Percentiles rank a stretch among this genome's conserved stretches.
Evolutionary conservation across 2,888 invertebrate species (phyloP).

Genomic region (Acrobasis consociella): DNA sequence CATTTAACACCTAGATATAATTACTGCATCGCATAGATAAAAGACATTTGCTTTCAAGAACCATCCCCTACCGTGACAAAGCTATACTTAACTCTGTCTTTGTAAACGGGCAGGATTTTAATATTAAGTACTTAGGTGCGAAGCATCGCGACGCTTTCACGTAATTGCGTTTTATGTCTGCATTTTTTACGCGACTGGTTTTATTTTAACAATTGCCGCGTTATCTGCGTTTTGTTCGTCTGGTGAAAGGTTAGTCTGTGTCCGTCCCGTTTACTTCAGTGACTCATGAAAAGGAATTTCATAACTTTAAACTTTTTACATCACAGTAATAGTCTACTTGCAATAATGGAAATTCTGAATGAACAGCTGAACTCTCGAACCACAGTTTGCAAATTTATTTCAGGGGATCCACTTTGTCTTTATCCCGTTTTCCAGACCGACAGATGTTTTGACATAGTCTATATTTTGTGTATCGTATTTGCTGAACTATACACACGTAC

Average conservation of each 20-base stretch:
- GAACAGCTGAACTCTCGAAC: too few relatives aligned
- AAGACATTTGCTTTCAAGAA: neutral
- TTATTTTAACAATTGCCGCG: slow-evolving; percentile 18
- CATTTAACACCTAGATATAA: neutral
- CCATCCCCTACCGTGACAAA: neutral
- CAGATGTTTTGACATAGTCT: too few relatives aligned
- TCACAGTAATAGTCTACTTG: neutral
- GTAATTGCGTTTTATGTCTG: slow-evolving; percentile 18
- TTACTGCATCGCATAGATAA: neutral
- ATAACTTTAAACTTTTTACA: slow-evolving; percentile 6
- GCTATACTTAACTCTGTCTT: neutral
- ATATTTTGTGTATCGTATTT: too few relatives aligned
- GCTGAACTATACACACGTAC: too few relatives aligned
- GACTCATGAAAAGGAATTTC: slow-evolving; percentile 8
- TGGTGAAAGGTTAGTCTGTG: slow-evolving; percentile 14
- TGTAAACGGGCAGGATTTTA: neutral
- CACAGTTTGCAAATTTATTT: too few relatives aligned
- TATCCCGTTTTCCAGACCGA: too few relatives aligned
- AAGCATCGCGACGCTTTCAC: slow-evolving; percentile 15
- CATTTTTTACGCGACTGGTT: slow-evolving; percentile 19
- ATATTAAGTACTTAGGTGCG: slow-evolving; percentile 13
- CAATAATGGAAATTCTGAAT: neutral
- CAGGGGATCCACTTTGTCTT: too few relatives aligned
- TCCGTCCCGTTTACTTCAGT: slow-evolving; percentile 1
- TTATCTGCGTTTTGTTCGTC: slow-evolving; percentile 12